These are phyloP conservation scores for Muscicapa striata DNA, from an alignment of 2,797 vertebrate species.

Conservation along the genomic window DNA sequence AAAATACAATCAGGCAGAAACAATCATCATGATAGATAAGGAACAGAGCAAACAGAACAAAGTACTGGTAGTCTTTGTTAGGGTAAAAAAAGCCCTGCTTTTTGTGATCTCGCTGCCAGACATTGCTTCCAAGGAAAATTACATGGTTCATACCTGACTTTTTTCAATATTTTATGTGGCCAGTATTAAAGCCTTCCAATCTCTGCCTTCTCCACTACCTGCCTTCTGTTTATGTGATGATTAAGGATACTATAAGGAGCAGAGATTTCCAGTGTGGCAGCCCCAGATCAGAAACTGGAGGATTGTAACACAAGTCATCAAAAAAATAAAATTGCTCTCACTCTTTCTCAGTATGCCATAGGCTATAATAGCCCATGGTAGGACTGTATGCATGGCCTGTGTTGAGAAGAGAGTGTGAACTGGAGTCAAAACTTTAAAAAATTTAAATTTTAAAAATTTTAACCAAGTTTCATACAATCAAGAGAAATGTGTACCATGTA, in stretches of 20 bases:
- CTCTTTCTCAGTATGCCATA: fast-evolving
- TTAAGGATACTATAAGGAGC: neutral
- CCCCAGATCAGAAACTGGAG: neutral
- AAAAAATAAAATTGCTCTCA: neutral
- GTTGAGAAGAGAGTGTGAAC: neutral
- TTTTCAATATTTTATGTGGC: constrained; percentile 13
- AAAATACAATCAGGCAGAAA: neutral
- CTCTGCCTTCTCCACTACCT: neutral
- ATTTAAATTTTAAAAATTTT: neutral
- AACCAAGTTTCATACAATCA: neutral
- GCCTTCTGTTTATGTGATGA: neutral
- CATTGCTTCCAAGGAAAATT: constrained; percentile 29
- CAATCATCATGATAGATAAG: neutral
- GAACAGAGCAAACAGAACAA: constrained; percentile 13
- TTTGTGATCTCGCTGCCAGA: constrained; percentile 6
- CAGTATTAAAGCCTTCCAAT: neutral
- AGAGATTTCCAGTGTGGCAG: neutral
- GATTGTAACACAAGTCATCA: neutral
- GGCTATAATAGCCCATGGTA: neutral
- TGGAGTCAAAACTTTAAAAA: neutral
- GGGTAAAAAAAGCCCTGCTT: neutral
- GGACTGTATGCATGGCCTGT: neutral
- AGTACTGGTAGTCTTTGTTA: neutral
- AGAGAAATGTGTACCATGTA: neutral
- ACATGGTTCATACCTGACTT: neutral